These are phyloP conservation scores for Dynastes hyllus DNA, from an alignment of 2,888 invertebrate species.

Conservation along the genomic window DNA sequence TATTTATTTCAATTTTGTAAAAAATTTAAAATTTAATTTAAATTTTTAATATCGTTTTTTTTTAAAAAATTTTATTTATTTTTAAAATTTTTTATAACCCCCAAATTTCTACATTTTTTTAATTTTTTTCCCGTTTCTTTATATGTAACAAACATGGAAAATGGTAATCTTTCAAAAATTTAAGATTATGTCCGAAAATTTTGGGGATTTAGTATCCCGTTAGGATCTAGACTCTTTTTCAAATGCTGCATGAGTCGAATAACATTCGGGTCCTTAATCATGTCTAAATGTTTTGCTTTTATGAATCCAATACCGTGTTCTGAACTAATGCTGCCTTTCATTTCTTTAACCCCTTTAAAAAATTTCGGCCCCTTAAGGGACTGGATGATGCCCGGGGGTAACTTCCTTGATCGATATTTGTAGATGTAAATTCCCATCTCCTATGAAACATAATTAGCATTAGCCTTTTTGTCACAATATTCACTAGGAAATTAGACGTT, in stretches of 20 bases:
- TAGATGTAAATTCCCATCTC: constrained; percentile 96
- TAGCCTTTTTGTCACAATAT: background rate
- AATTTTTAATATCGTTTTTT: too few relatives aligned
- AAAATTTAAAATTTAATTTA: too few relatives aligned
- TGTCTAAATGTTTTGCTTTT: constrained; percentile 85
- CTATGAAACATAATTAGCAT: constrained; percentile 69
- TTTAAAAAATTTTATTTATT: too few relatives aligned
- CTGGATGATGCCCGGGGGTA: constrained; percentile 75
- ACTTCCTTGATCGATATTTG: constrained; percentile 86
- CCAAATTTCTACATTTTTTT: too few relatives aligned
- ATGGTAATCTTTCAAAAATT: background rate
- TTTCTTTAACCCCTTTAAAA: constrained; percentile 82
- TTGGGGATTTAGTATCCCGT: constrained; percentile 96
- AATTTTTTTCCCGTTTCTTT: too few relatives aligned
- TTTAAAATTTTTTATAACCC: background rate
- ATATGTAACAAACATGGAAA: too few relatives aligned
- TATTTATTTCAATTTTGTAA: constrained; percentile 10
- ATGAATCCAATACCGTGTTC: constrained; percentile 98
- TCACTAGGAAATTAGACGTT: too few relatives aligned
- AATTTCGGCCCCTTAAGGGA: too few relatives aligned
- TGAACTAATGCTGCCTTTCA: constrained; percentile 93
- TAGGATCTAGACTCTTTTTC: constrained; percentile 93
- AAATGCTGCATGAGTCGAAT: constrained; percentile 87
- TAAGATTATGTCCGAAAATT: constrained; percentile 72
- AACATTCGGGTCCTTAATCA: constrained; percentile 85